Evolutionary conservation across 2,888 invertebrate genomes (phyloP), one percentile per base, ranked within the genome.

Genomic region (Drosophila barbarae): DNA sequence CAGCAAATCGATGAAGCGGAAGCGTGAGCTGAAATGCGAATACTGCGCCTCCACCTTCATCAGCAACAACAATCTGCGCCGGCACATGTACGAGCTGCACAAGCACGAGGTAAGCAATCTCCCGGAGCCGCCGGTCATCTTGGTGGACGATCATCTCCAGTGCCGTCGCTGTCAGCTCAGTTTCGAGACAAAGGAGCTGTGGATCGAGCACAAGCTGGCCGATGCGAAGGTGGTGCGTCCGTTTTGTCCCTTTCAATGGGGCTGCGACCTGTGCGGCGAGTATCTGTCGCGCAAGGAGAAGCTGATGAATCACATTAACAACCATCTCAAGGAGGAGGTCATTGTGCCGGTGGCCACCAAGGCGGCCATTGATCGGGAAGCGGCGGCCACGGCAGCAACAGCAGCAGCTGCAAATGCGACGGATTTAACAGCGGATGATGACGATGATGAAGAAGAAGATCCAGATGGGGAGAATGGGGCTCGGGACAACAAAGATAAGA

Each of bases 241-340:
- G 6, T 88, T 86, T 44, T 87, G 88, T 28, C 87, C 89, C 63
- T 89, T 88, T 74, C 90, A 90, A 59, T 90, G 90, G 90, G 88
- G 88, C 58, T 90, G 90, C 69, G 90, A 90, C 56, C 78, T 90
- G 46, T 90, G 90, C 58, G 88, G 89, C 34, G 87, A 88, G 46
- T 87, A 89, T 63, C 84, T 90, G 53, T 89, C 89, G 28, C 87
- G 90, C 36, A 89, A 89, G 50, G 90, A 90, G 73, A 88, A 90
- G 65, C 78, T 90, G 13, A 81, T 90, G 49, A 89, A 89, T 76
- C 90, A 90, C 69, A 87, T 90, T 69, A 84, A 88, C 55, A 87
- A 87, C 54, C 90, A 90, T 72, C 84, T 89, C 55, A 89, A 88
- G 57, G 88, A 89, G 63, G 77, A 78, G 42, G 77, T 81, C 5